phyloP scores from a whole-genome alignment of 2,888 invertebrate species.

The Hirudinaria manillensis region DNA sequence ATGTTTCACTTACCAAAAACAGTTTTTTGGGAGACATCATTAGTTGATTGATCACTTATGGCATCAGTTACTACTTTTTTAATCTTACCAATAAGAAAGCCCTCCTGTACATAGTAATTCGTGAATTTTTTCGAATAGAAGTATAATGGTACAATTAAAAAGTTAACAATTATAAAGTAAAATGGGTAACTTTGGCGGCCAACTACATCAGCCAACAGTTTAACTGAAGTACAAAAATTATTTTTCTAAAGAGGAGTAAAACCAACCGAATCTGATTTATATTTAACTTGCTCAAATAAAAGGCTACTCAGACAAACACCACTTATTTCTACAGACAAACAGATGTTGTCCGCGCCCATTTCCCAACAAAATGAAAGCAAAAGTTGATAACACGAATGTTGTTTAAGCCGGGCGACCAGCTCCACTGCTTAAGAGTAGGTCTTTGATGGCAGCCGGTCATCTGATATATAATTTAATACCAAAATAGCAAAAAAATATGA shows the following conservation, averaged over 20 bases:
- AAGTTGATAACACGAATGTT: no score
- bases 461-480: no score
- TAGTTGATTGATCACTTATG: conserved; percentile 3
- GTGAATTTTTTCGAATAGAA: no score
- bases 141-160: background rate
- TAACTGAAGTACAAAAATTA: no score
- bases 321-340: background rate
- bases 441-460: no score
- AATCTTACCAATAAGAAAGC: background rate
- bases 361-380: no score
- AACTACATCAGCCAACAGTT: no score
- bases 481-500: no score
- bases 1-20: background rate
- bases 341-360: no score
- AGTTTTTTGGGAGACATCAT: background rate
- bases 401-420: no score
- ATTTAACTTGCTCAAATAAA: conserved; percentile 14
- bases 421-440: no score
- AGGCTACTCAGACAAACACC: background rate
- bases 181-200: background rate
- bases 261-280: background rate
- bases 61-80: background rate
- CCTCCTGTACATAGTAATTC: background rate
- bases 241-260: no score
- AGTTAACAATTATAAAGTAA: background rate